Conservation (phyloP, 2,113 vertebrate species). For the Percopsis transmontana region DNA sequence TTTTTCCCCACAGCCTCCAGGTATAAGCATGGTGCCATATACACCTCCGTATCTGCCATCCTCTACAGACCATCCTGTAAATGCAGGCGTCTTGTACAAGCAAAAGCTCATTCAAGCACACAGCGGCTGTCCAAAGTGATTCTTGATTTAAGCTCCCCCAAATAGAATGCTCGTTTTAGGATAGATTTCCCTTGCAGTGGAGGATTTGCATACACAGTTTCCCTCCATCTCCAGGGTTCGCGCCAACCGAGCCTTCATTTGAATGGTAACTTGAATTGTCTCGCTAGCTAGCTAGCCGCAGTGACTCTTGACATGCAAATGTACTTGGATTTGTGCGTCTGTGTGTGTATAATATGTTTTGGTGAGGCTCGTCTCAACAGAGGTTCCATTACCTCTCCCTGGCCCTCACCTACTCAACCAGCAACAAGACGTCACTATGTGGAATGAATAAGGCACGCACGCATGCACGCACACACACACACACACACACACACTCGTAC, state of each 20-base stretch:
- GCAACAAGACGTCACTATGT: constrained; percentile 39
- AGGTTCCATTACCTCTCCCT: constrained; percentile 78
- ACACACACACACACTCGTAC: background rate
- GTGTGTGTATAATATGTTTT: constrained; percentile 67
- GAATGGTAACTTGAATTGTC: constrained; percentile 67
- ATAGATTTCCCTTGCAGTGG: constrained; percentile 85
- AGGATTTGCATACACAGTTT: constrained; percentile 76
- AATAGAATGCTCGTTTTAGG: constrained; percentile 89
- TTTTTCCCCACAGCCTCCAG: constrained; percentile 4
- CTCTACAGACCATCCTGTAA: background rate
- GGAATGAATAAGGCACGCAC: constrained; percentile 27
- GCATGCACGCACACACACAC: constrained; percentile 6
- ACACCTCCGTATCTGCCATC: background rate
- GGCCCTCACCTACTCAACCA: constrained; percentile 71
- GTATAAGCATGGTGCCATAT: background rate
- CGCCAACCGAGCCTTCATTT: constrained; percentile 66
- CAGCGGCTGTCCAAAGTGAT: constrained; percentile 69
- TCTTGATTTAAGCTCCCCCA: constrained; percentile 86
- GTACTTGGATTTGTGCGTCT: background rate
- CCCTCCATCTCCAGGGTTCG: constrained; percentile 76
- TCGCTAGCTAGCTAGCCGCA: constrained; percentile 53
- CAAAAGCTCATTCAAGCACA: constrained; percentile 54
- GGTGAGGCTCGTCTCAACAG: constrained; percentile 67
- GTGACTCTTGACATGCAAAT: constrained; percentile 67
- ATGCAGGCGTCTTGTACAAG: constrained; percentile 36